These are phyloP conservation scores for Isurus oxyrinchus DNA, from an alignment of 2,113 vertebrate genomes.

Conservation along the genomic window DNA sequence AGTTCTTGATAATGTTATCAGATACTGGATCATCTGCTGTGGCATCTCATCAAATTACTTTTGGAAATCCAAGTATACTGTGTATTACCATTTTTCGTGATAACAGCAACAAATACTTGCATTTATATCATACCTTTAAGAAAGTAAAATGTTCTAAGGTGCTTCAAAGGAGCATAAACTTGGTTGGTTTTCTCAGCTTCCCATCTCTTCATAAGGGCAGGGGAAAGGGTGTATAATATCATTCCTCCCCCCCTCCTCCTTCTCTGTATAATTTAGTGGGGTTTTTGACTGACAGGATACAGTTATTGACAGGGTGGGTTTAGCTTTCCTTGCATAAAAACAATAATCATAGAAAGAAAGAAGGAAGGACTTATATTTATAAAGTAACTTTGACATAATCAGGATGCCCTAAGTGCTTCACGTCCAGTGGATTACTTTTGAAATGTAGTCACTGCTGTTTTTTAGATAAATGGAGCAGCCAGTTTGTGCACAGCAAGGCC, in stretches of 20 bases:
- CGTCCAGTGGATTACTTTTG: neutral
- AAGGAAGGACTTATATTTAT: neutral
- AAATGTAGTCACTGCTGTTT: neutral
- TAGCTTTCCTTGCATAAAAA: neutral
- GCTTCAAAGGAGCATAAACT: neutral
- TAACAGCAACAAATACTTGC: neutral
- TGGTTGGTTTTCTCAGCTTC: neutral
- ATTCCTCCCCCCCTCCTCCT: neutral
- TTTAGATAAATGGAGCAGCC: neutral
- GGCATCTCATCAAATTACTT: too few relatives aligned
- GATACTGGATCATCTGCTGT: neutral
- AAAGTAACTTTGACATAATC: neutral
- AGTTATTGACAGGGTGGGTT: neutral
- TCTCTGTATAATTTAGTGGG: neutral
- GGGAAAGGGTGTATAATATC: neutral
- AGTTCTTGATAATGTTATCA: neutral
- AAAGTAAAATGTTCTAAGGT: neutral
- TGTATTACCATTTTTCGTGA: neutral
- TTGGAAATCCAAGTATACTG: too few relatives aligned
- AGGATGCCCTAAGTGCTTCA: neutral
- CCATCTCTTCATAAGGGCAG: neutral
- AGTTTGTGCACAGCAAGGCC: neutral
- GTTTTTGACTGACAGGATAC: neutral
- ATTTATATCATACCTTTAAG: neutral
- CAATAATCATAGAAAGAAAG: neutral